Evolutionary conservation across 1,140 invertebrate species (phyloP).

Genomic region (Neelides sp.): DNA sequence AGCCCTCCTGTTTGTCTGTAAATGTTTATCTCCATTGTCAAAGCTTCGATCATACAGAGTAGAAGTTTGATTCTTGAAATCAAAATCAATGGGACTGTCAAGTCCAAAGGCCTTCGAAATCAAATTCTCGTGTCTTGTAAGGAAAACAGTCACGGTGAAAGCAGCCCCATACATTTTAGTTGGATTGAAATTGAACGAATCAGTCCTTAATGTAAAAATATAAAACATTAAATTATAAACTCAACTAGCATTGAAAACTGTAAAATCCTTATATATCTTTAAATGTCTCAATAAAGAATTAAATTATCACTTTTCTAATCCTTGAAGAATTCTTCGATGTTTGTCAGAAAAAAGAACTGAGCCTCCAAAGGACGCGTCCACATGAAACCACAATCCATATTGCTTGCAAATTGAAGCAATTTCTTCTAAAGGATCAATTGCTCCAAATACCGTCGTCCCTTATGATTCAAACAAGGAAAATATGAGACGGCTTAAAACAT

Average conservation of each 20-base stretch:
- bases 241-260: no score
- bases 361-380: neutral
- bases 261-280: neutral
- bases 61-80: no score
- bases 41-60: neutral
- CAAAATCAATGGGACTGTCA: neutral
- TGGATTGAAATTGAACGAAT: neutral
- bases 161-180: neutral
- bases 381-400: neutral
- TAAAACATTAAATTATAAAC: neutral
- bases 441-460: slow-evolving; percentile 11
- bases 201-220: neutral
- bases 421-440: slow-evolving; percentile 5
- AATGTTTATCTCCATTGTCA: neutral
- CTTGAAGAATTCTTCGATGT: neutral
- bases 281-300: neutral
- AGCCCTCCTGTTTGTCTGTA: neutral
- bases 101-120: neutral
- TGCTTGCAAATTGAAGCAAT: slow-evolving; percentile 4
- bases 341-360: neutral
- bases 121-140: neutral
- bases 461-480: neutral
- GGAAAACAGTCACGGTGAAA: neutral
- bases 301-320: neutral
- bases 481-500: neutral